Base-by-base conservation (phyloP, 2,797 vertebrate species). In the Hirundo rustica region DNA sequence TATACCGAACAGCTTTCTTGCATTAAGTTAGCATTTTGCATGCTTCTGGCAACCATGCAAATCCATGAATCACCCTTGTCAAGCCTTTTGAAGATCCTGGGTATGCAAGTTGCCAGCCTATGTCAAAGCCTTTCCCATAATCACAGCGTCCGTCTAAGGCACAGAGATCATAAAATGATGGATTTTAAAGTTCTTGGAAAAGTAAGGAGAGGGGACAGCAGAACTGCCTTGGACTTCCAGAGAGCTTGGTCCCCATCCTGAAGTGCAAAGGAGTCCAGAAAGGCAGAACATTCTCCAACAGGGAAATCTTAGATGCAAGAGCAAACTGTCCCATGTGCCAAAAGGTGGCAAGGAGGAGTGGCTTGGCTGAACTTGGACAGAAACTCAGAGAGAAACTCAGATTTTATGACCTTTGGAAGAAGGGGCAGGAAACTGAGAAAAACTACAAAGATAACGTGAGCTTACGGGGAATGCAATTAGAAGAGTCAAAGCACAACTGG, bases 121-220 rank as follows among this genome's bases (percentile, higher is more conserved):
- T 36, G 50, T 51, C 32, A 66, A 60, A 74, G 53, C 17, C n/a
- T 81, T 67, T 77, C 45, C 25, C 22, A 10, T 60, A 78, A 65
- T 29, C n/a, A 71, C 8, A 3, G 47, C 73, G 36, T 71, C 12
- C 0, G 0, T 40, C 22, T 48, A 48, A 44, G 44, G 10, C 53
- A 45, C 8, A 48, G 19, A 2, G 1, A 34, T 34, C 48, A 55
- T 1, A 2, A 68, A 75, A 80, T 62, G 5, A 45, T 0, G 0
- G 29, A 29, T 23, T 19, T 87, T 81, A 47, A 1, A 7, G 13
- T 51, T 70, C 51, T 61, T 5, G 0, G 27, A 77, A 26, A 47
- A 81, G 45, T 26, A 36, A 76, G 50, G 20, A 36, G 18, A 0
- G 5, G 19, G 14, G 5, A 23, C 5, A 36, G 48, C 11, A 53